Evolutionary conservation across 2,797 vertebrate genomes (phyloP).

Genomic region (Allobates femoralis): DNA sequence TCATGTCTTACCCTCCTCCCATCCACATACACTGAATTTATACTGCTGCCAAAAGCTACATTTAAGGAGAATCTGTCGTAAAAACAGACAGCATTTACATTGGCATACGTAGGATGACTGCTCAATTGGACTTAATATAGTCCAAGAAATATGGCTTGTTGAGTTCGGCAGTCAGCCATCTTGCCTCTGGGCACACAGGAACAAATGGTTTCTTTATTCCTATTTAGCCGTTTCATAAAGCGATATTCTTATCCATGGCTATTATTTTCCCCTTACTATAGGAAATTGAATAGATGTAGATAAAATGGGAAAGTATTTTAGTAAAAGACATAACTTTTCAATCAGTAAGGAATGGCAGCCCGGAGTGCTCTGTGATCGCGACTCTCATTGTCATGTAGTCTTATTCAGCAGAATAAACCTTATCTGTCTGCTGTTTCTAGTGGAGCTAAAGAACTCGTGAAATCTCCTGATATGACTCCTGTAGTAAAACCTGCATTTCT

Average conservation of each 20-base stretch:
- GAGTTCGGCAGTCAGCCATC: slow-evolving; percentile 41
- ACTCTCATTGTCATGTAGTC: background rate
- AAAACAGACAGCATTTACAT: slow-evolving; percentile 40
- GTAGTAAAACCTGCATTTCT: background rate
- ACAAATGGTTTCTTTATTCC: slow-evolving; percentile 37
- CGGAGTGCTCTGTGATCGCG: background rate
- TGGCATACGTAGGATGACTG: slow-evolving; percentile 31
- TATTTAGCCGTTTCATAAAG: slow-evolving; percentile 32
- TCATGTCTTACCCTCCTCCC: background rate
- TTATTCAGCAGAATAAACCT: background rate
- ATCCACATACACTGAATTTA: slow-evolving; percentile 12
- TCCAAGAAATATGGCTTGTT: slow-evolving; percentile 24
- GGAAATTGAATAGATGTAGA: slow-evolving; percentile 39
- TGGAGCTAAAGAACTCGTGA: background rate
- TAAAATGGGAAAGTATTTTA: slow-evolving; percentile 26
- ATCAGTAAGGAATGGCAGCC: slow-evolving; percentile 19
- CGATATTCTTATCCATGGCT: slow-evolving; percentile 3
- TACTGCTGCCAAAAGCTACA: slow-evolving; percentile 36
- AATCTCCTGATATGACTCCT: background rate
- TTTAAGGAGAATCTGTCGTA: slow-evolving; percentile 43
- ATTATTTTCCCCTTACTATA: slow-evolving; percentile 39
- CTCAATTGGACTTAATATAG: slow-evolving; percentile 13
- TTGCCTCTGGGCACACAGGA: slow-evolving; percentile 41
- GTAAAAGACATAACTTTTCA: slow-evolving; percentile 15
- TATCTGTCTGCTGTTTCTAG: background rate